phyloP scores from a whole-genome alignment of 2,797 vertebrate genomes.

The Pachyuromys duprasi region DNA sequence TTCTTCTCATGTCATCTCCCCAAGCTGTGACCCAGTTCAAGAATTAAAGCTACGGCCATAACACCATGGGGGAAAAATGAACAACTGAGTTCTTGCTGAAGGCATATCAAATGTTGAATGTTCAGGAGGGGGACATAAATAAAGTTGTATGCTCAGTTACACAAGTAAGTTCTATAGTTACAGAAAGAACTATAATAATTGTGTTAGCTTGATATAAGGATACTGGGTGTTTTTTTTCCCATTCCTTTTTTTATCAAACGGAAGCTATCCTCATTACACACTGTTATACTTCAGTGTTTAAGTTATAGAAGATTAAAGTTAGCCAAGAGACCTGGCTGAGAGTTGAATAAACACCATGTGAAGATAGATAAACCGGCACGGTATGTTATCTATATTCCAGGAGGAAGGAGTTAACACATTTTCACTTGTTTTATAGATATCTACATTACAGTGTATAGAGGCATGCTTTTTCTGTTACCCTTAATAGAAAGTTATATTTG shows the following conservation, averaged over 20 bases:
- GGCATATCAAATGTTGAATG: background rate
- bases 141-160: background rate
- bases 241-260: background rate
- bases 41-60: background rate
- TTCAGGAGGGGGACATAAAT: background rate
- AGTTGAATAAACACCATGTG: background rate
- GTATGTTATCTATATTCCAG: background rate
- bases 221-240: background rate
- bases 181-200: background rate
- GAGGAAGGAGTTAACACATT: background rate
- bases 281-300: background rate
- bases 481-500: background rate
- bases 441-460: background rate
- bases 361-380: background rate
- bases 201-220: background rate
- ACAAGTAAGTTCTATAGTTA: background rate
- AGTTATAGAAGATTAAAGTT: background rate
- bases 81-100: background rate
- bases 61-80: background rate
- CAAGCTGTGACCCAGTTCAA: background rate
- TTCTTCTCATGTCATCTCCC: background rate
- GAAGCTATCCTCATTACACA: background rate
- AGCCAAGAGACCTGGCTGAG: background rate
- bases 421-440: background rate
- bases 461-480: background rate